Percentiles rank a stretch among this genome's conserved stretches.
These are phyloP conservation scores for Junco hyemalis DNA, from an alignment of 2,113 vertebrate genomes.

Conservation along the genomic window DNA sequence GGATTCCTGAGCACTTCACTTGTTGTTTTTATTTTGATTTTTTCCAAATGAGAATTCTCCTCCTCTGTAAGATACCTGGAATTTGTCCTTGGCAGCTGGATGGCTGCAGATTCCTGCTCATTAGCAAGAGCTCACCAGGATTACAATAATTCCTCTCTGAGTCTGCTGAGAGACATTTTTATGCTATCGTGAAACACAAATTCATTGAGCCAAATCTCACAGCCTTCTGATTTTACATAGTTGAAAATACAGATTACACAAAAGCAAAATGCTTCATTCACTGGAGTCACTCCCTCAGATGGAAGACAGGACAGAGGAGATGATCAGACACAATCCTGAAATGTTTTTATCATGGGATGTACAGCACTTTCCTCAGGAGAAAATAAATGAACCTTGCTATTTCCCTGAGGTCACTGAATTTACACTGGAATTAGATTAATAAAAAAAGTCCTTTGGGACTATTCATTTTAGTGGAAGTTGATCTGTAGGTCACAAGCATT, in stretches of 20 bases:
- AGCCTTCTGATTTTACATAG: neutral
- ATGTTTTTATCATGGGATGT: neutral
- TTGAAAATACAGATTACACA: neutral
- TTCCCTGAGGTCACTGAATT: neutral
- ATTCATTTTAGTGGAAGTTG: neutral
- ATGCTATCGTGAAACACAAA: neutral
- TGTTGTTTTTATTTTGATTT: neutral
- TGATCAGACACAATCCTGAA: neutral
- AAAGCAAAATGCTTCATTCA: neutral
- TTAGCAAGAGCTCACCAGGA: constrained; percentile 27
- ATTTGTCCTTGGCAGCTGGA: constrained; percentile 14
- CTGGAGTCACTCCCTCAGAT: neutral
- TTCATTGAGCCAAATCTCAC: constrained; percentile 8
- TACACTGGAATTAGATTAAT: neutral
- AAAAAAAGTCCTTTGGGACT: neutral
- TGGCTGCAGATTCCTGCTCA: constrained; percentile 9
- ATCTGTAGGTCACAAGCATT: neutral
- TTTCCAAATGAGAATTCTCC: neutral
- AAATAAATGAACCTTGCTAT: neutral
- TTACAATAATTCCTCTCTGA: neutral
- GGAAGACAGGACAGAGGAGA: neutral
- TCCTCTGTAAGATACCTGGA: neutral
- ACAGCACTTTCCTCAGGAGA: neutral
- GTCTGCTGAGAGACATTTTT: neutral
- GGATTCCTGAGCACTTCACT: neutral